Evolutionary conservation across 2,797 vertebrate species (phyloP), one percentile per base, ranked within the genome.

Genomic region (Pithecia hirsuta): DNA sequence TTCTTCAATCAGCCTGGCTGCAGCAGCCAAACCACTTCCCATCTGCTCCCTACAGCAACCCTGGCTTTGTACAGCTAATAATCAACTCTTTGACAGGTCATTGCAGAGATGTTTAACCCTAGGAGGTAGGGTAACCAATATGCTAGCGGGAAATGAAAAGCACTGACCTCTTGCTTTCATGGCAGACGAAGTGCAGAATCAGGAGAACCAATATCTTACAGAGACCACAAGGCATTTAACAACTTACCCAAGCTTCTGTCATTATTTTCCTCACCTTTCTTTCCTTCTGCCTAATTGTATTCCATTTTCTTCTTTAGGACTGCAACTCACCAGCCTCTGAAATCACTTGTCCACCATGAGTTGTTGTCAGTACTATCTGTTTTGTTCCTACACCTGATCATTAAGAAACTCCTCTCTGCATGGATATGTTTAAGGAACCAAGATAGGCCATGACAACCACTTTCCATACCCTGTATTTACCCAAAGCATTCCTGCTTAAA

Each of bases 1-100:
- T 97, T 98, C 98, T 98, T 98, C 98, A 98, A 98, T 98, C 97
- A 97, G 97, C 76, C 91, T 97, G 98, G 93, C 95, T 98, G 97
- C 95, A 83, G 89, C 96, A 98, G 98, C 98, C 98, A 98, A 98
- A 97, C 96, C 97, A 97, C 98, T 98, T 98, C 97, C 98, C 98
- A 98, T 98, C 97, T 98, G 98, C 95, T 98, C 97, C 96, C 97
- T 96, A 96, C 88, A 98, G 97, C 97, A 98, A 97, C 97, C 93
- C 96, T 95, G 0, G 96, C 95, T 98, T 98, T 86, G 95, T 91
- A 94, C 82, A 98, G 96, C 98, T 98, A 98, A 98, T 98, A 98
- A 98, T 98, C 98, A 70, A 0, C 93, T 97, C 98, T 97, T 96
- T 97, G 98, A 98, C 98, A 98, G 98, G 97, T 98, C 98, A 97